These are phyloP conservation scores for Acrocyrtus sp. DNA, from an alignment of 2,888 invertebrate species.

Conservation along the genomic window DNA sequence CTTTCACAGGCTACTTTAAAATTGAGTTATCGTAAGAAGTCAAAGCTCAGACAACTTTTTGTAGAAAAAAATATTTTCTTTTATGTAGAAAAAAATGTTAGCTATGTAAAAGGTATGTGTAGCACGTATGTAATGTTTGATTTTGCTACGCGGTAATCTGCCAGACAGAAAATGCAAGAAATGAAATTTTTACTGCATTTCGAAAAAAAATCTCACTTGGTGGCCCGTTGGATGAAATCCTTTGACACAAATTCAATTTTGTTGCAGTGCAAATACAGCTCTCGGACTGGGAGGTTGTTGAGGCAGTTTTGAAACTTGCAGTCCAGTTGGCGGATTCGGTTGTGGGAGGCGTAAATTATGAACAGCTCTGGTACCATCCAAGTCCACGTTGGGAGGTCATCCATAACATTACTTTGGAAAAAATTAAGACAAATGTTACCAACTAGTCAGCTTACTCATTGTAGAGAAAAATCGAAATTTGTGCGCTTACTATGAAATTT, in stretches of 20 bases:
- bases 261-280: constrained; percentile 61
- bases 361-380: constrained; percentile 62
- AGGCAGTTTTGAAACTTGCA: constrained; percentile 62
- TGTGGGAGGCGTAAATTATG: constrained; percentile 60
- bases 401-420: constrained; percentile 57
- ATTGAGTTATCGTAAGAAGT: no score
- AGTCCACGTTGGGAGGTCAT: constrained; percentile 60
- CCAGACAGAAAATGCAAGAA: no score
- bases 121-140: neutral
- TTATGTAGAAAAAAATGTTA: neutral
- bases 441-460: no score
- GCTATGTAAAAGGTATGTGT: neutral
- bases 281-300: constrained; percentile 60
- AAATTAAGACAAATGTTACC: no score
- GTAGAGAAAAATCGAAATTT: no score
- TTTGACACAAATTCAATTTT: constrained; percentile 62
- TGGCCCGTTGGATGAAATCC: constrained; percentile 61
- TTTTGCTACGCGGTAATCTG: no score
- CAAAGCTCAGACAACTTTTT: no score
- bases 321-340: constrained; percentile 60
- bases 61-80: constrained; percentile 23
- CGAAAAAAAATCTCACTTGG: constrained; percentile 46
- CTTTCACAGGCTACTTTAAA: no score
- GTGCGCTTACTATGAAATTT: constrained; percentile 76
- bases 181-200: no score